Percentiles rank a stretch among this genome's conserved stretches.
phyloP scores from a whole-genome alignment of 53 echinoderm and acorn worm genomes.

The Crossaster papposus region DNA sequence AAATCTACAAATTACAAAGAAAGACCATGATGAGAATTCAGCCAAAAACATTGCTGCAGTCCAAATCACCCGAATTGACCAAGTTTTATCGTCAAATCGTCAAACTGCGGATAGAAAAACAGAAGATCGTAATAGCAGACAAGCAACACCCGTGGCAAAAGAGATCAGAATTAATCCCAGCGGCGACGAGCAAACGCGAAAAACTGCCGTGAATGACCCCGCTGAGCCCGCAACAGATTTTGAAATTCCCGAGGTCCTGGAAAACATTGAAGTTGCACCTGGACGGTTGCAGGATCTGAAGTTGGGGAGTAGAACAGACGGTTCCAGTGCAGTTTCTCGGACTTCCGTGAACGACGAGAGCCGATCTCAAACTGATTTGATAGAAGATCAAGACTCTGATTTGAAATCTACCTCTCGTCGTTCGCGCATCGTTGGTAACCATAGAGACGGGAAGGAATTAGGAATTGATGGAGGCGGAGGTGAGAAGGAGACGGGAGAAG shows the following conservation, averaged over 20 bases:
- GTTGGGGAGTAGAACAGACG: neutral
- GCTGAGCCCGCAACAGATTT: neutral
- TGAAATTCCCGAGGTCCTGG: neutral
- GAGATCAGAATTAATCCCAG: neutral
- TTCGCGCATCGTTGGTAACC: neutral
- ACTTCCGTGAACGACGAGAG: neutral
- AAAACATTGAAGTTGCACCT: neutral
- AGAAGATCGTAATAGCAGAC: neutral
- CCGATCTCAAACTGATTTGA: constrained; percentile 4
- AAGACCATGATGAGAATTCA: neutral
- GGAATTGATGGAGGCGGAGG: neutral
- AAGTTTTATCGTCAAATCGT: neutral
- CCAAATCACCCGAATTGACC: neutral
- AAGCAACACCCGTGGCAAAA: neutral
- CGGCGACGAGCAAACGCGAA: neutral
- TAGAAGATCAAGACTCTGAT: neutral
- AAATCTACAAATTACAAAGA: too few relatives aligned
- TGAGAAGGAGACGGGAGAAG: neutral
- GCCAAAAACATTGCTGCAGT: neutral
- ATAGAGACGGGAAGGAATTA: neutral
- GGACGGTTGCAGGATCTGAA: neutral
- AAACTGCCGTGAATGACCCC: neutral
- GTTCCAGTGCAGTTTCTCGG: neutral
- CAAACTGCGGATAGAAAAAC: neutral
- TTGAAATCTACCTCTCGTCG: neutral